phyloP scores from a whole-genome alignment of 2,113 vertebrate species.

The Otolemur garnettii region DNA sequence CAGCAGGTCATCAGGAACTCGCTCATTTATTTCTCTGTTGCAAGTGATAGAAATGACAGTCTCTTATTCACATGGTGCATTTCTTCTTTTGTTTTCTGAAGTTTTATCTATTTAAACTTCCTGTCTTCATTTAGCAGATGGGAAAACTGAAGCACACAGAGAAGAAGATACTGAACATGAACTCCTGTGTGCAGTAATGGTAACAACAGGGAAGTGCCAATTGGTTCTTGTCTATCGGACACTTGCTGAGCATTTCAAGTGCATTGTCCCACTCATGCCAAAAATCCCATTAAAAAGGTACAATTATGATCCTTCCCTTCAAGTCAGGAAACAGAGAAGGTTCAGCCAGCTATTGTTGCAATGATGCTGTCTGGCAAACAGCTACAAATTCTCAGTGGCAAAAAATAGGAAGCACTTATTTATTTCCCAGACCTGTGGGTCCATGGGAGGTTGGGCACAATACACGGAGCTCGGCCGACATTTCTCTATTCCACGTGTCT shows the following conservation, averaged over 20 bases:
- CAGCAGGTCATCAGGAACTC: background rate
- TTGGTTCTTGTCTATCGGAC: background rate
- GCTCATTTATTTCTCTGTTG: background rate
- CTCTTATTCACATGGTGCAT: background rate
- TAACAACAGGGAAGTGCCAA: background rate
- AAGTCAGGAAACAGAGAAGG: background rate
- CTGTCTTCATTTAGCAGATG: background rate
- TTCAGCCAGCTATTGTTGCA: background rate
- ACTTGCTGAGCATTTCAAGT: background rate
- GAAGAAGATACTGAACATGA: background rate
- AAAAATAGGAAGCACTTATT: background rate
- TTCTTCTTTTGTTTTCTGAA: background rate
- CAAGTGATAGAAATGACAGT: background rate
- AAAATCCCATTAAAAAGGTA: background rate
- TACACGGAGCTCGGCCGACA: background rate
- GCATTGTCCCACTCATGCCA: background rate
- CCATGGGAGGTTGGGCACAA: background rate
- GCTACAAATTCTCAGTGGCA: background rate
- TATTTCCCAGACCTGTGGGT: background rate
- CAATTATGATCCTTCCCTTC: background rate
- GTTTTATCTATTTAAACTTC: background rate
- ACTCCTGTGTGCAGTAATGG: background rate
- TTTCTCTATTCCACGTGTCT: background rate
- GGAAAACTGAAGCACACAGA: background rate
- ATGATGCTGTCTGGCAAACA: background rate